These are phyloP conservation scores for Bombus superbus DNA, from an alignment of 1,140 invertebrate species.

Conservation along the genomic window DNA sequence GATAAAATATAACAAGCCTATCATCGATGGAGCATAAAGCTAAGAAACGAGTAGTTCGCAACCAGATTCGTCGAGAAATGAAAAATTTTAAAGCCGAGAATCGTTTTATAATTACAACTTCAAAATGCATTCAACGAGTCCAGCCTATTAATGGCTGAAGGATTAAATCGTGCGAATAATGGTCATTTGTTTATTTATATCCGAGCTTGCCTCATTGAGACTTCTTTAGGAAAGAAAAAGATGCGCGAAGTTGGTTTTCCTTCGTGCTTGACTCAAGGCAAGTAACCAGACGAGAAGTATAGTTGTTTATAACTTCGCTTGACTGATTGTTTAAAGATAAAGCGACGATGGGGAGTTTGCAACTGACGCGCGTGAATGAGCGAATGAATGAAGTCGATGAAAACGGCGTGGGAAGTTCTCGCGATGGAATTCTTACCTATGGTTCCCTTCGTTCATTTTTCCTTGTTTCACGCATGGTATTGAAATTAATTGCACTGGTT, in stretches of 20 bases:
- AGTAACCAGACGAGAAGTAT: constrained; percentile 8
- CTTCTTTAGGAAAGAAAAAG: not conserved
- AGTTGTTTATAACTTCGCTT: constrained; percentile 38
- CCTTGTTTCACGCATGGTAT: not conserved
- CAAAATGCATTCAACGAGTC: not conserved
- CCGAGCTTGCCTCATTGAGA: not conserved
- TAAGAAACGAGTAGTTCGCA: too few species aligned
- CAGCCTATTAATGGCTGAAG: not conserved
- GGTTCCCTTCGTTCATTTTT: not conserved
- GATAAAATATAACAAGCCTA: too few species aligned
- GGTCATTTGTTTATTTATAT: constrained; percentile 28
- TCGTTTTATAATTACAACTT: not conserved
- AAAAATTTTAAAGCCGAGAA: not conserved
- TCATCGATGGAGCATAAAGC: too few species aligned
- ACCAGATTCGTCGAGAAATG: not conserved
- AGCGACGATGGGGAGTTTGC: not conserved
- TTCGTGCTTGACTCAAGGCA: not conserved
- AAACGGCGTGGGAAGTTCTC: not conserved
- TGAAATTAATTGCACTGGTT: not conserved
- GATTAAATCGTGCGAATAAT: constrained; percentile 28
- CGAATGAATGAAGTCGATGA: not conserved
- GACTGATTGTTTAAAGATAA: not conserved
- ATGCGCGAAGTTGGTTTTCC: constrained; percentile 4
- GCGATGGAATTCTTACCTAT: not conserved
- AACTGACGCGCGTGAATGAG: not conserved